Base-by-base conservation (phyloP, 1,140 invertebrate species). In the Hypsibius dujardini region DNA sequence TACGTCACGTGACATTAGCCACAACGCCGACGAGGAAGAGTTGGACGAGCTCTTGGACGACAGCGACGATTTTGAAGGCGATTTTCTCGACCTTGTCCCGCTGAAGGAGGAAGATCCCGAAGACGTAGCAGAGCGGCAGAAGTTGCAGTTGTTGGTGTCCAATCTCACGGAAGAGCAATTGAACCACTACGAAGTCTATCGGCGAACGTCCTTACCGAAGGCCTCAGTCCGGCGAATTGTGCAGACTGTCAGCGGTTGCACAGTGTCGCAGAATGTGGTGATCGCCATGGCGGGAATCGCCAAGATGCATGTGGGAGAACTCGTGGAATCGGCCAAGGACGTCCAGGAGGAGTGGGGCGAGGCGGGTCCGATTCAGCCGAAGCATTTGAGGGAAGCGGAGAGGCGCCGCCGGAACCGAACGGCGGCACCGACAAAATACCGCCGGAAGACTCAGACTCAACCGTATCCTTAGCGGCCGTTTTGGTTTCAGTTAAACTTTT, bases 271-370 rank as follows among this genome's bases (percentile, higher is more conserved):
- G 79, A 98, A 98, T 85, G 95, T 98, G 72, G 94, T 98, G 0
- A 99, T 99, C 77, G 95, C 95, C 0, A 96, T 99, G 89, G 92
- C 95, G 59, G 95, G 95, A 74, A 98, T 98, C 77, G 91, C 95
- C 1, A 99, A 99, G 83, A 95, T 99, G 0, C 98, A 97, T 84
- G 93, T 96, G 67, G 95, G 95, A 47, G 95, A 98, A 84, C 87
- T 99, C 72, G 90, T 98, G 45, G 95, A 99, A 83, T 92, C 96
- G 87, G 93, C 91, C 69, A 81, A 96, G 67, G 92, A 96, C 82
- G 89, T 95, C 15, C 87, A 92, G 85, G 92, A 96, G 77, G 83
- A 84, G 69, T 85, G 86, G 74, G 85, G 86, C 1, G 93, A 96
- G 77, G 83, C 84, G 12, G 93, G 92, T 1, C 91, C 94, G 1